These are phyloP conservation scores for Raja brachyura DNA, from an alignment of 2,113 vertebrate genomes.

Conservation along the genomic window DNA sequence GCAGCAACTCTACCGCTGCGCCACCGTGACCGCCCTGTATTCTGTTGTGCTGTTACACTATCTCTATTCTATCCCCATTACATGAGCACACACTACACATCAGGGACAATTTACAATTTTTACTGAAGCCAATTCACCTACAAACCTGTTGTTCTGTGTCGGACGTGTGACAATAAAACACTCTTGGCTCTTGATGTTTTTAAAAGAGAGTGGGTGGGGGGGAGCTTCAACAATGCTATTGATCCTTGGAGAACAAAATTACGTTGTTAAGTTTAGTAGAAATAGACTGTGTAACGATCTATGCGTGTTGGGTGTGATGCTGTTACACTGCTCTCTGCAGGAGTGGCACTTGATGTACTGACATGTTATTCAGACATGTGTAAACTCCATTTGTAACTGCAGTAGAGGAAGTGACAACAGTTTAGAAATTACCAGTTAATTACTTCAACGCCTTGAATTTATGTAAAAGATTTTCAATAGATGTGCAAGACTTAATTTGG, in stretches of 20 bases:
- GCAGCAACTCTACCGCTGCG: too few relatives aligned
- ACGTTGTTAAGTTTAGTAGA: neutral
- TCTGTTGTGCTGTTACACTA: too few relatives aligned
- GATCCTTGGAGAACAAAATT: neutral
- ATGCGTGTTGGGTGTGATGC: neutral
- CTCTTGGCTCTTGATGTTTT: neutral
- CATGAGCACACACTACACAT: too few relatives aligned
- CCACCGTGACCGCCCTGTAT: too few relatives aligned
- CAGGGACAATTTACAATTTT: too few relatives aligned
- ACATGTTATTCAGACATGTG: neutral
- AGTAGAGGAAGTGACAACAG: neutral
- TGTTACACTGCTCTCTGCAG: neutral
- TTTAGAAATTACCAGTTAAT: neutral
- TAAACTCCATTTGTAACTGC: neutral
- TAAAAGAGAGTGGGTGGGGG: neutral
- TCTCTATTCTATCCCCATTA: too few relatives aligned
- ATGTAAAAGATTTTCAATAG: neutral
- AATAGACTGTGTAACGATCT: neutral
- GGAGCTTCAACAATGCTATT: neutral
- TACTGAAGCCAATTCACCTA: too few relatives aligned
- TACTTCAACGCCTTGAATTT: neutral
- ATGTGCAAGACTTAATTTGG: too few relatives aligned
- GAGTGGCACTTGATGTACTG: neutral
- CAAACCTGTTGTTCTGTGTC: too few relatives aligned
- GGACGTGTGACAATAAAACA: too few relatives aligned